Evolutionary conservation across 2,797 vertebrate genomes (phyloP), one percentile per base, ranked within the genome.

Genomic region (Staurois parvus): DNA sequence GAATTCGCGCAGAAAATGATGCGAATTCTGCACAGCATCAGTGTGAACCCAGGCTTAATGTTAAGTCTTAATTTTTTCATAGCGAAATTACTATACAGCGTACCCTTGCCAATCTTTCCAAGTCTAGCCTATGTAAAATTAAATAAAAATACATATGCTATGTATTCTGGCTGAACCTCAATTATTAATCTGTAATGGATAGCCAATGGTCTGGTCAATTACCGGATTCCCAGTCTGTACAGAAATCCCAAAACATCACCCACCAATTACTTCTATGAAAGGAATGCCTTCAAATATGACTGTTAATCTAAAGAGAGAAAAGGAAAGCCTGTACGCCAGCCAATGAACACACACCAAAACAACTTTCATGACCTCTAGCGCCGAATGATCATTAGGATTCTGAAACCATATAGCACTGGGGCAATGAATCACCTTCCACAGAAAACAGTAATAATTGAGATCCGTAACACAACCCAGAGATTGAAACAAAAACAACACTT

Each of bases 191-290:
- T 83, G 81, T 83, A 75, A 74, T 75, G 56, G 72, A 75, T 83
- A 83, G 81, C 73, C 59, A 74, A 42, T 75, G 69, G 79, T 73
- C 79, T 81, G 13, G 79, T 81, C 79, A 72, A 72, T 81, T 83
- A 83, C 81, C 62, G 81, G 81, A 68, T 83, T 83, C 81, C 62
- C 81, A 83, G 81, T 42, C 81, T 76, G 19, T 73, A 52, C 72
- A 52, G 37, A 83, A 83, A 76, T 83, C 81, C 81, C 81, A 83
- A 83, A 83, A 83, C 72, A 83, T 83, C 72, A 76, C 72, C 72
- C 67, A 76, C 26, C 72, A 83, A 76, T 83, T 75, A 68, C 62
- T 76, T 83, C 34, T 76, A 76, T 83, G 81, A 83, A 83, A 83
- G 72, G 72, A 83, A 83, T 76, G 72, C 72, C 81, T 83, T 83